A percentile compares a stretch with the other conserved stretches of the same genome.
These are phyloP conservation scores for Lasaia peninsularis DNA, from an alignment of 1,140 invertebrate genomes.

Conservation along the genomic window DNA sequence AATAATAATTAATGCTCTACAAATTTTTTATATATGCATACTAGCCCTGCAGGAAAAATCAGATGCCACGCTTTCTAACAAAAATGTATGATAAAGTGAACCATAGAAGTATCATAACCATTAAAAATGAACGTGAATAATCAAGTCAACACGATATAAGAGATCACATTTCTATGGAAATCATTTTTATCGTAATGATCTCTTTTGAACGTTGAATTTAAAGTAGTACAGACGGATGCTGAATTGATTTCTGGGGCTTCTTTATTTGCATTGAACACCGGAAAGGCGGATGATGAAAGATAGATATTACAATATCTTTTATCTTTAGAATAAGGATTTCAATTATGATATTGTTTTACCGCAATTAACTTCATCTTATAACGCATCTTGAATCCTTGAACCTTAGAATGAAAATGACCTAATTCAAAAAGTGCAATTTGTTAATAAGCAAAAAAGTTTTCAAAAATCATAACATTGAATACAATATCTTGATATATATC, in stretches of 20 bases:
- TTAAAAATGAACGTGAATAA: slow-evolving; percentile 21
- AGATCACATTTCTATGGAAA: slow-evolving; percentile 41
- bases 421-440: too few species aligned
- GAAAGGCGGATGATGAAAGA: slow-evolving; percentile 30
- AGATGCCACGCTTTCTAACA: too few species aligned
- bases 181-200: slow-evolving; percentile 43
- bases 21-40: too few species aligned
- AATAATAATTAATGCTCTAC: too few species aligned
- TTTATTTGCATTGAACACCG: slow-evolving; percentile 43
- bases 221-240: slow-evolving; percentile 32
- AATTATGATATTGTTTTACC: background rate
- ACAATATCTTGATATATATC: too few species aligned
- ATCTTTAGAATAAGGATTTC: slow-evolving; percentile 1
- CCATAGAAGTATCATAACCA: slow-evolving; percentile 9
- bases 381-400: too few species aligned
- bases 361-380: background rate
- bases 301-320: slow-evolving; percentile 11
- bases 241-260: slow-evolving; percentile 39
- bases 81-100: background rate
- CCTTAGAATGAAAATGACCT: too few species aligned
- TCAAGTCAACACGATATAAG: slow-evolving; percentile 33
- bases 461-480: too few species aligned
- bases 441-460: too few species aligned
- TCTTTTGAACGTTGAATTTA: slow-evolving; percentile 41
- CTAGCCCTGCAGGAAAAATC: too few species aligned